Percentiles rank a stretch among this genome's conserved stretches.
Conservation (phyloP, 2,113 vertebrate genomes). For the Spea bombifrons region DNA sequence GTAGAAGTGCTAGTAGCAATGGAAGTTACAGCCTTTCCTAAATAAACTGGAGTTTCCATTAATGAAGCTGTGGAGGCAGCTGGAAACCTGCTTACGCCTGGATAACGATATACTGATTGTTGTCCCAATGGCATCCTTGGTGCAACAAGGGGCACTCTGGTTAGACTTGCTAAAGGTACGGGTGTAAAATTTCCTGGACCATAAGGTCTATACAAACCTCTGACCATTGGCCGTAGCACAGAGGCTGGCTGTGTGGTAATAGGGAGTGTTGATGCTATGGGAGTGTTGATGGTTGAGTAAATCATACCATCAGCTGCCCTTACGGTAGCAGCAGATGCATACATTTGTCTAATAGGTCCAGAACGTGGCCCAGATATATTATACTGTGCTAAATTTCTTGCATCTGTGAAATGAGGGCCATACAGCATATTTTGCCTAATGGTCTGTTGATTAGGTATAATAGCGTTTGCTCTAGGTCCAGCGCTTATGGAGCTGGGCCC, state of each 20-base stretch:
- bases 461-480: conserved; percentile 62
- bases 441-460: conserved; percentile 69
- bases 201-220: conserved; percentile 83
- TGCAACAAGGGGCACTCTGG: conserved; percentile 80
- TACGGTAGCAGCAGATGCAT: conserved; percentile 78
- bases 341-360: conserved; percentile 78
- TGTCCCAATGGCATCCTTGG: conserved; percentile 80
- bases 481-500: conserved; percentile 64
- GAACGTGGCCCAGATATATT: conserved; percentile 72
- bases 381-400: conserved; percentile 71
- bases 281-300: conserved; percentile 97
- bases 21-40: conserved; percentile 75
- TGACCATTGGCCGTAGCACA: conserved; percentile 81
- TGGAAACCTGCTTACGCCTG: conserved; percentile 67
- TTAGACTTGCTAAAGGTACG: conserved; percentile 84
- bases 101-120: conserved; percentile 78
- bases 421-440: conserved; percentile 80
- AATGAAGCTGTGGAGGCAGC: conserved; percentile 61
- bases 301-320: conserved; percentile 96
- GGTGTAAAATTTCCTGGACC: conserved; percentile 75
- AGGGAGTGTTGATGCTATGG: conserved; percentile 95
- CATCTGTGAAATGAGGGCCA: conserved; percentile 76
- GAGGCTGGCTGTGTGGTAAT: conserved; percentile 95
- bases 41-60: conserved; percentile 83
- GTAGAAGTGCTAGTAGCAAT: conserved; percentile 52